Base-by-base conservation (phyloP, 1,140 invertebrate genomes). In the Plectrocnemia conspersa region DNA sequence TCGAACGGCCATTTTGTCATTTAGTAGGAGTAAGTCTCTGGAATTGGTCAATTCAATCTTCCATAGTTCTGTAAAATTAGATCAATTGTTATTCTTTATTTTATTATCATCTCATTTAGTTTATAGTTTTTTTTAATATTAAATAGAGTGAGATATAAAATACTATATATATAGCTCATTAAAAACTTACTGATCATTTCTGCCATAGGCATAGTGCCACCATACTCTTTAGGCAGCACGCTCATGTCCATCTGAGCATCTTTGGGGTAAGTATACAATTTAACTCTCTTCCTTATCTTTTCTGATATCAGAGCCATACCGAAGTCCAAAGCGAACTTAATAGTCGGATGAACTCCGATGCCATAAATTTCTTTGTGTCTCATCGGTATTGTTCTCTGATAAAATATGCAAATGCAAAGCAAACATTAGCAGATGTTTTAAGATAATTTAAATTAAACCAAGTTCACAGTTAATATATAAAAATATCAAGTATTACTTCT, bases 291-390 rank as follows among this genome's bases (percentile, higher is more conserved):
- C 52, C 79, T 80, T 10, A 91, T 86, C 68, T 93, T 93, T 18
- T 89, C 85, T 0, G 86, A 88, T 55, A 92, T 83, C 54, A 92
- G 74, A 1, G 78, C 80, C 77, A 90, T 84, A 18, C 86, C 85
- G 64, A 90, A 88, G 64, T 91, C 87, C 1, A 89, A 71, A 1
- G 87, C 83, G 56, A 88, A 88, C 64, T 87, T 87, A 29, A 91
- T 74, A 0, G 86, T 84, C 0, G 83, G 77, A 63, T 86, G 87
- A 0, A 83, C 79, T 64, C 90, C 86, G 19, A 91, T 81, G 4
- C 81, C 86, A 64, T 91, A 83, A 3, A 91, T 82, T 65, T 88
- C 82, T 67, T 91, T 91, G 69, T 92, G 89, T 58, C 89, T 76
- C 79, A 91, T 83, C 21, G 89, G 89, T 33, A 91, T 70, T 1